Conservation (phyloP, 2,888 invertebrate species). For the Bellardia bayeri region DNA sequence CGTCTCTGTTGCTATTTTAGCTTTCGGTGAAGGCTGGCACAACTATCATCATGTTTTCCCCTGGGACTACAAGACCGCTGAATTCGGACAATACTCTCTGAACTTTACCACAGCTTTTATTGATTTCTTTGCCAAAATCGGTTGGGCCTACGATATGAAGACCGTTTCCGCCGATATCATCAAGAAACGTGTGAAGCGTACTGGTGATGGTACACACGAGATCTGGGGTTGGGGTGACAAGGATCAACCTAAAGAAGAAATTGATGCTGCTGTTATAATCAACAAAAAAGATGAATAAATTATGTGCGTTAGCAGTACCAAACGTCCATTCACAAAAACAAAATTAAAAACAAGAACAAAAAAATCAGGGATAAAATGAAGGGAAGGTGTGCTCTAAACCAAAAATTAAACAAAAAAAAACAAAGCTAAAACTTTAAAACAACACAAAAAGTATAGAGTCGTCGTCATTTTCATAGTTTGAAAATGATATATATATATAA, state of each 20-base stretch:
- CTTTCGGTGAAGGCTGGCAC: constrained; percentile 92
- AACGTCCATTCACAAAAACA: constrained; percentile 57
- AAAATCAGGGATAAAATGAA: constrained; percentile 71
- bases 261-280: constrained; percentile 86
- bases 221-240: constrained; percentile 93
- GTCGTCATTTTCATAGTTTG: constrained; percentile 29
- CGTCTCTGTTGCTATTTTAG: constrained; percentile 86
- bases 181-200: constrained; percentile 88
- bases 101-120: constrained; percentile 92
- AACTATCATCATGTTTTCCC: constrained; percentile 94
- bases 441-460: constrained; percentile 20
- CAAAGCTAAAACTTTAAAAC: constrained; percentile 25
- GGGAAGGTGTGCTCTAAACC: constrained; percentile 67
- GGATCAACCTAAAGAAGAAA: constrained; percentile 86
- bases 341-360: constrained; percentile 33
- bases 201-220: constrained; percentile 90
- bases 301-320: constrained; percentile 43
- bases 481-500: constrained; percentile 2
- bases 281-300: constrained; percentile 86
- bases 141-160: constrained; percentile 95
- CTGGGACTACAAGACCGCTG: constrained; percentile 93
- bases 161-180: constrained; percentile 90
- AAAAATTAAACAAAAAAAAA: constrained; percentile 15
- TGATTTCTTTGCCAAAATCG: constrained; percentile 92
- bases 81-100: constrained; percentile 89